phyloP scores from a whole-genome alignment of 2,113 vertebrate genomes.

The Gila orcuttii region DNA sequence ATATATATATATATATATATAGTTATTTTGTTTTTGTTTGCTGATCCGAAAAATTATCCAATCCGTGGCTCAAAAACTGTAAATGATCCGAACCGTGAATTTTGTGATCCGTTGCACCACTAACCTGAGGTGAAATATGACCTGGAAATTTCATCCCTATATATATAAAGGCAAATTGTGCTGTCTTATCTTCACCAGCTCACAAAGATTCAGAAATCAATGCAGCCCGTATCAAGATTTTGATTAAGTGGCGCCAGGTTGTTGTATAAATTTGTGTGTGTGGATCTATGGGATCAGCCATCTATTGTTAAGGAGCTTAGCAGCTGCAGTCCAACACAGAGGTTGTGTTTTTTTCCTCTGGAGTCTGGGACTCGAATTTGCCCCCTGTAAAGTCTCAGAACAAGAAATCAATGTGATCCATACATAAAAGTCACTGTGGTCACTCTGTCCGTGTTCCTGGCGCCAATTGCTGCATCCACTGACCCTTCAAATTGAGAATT shows the following conservation, averaged over 20 bases:
- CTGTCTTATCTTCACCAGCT: not conserved
- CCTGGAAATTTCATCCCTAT: not conserved
- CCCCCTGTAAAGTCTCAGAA: slow-evolving; percentile 50
- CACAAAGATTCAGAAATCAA: slow-evolving; percentile 5
- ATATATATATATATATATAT: too few relatives aligned
- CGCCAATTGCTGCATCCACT: not conserved
- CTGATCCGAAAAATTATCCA: too few relatives aligned
- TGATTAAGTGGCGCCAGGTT: slow-evolving; percentile 24
- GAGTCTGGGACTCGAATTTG: slow-evolving; percentile 61
- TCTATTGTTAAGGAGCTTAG: slow-evolving; percentile 26
- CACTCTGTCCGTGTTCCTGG: slow-evolving; percentile 7
- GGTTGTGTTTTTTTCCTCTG: not conserved
- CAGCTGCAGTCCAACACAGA: slow-evolving; percentile 44
- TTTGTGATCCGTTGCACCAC: too few relatives aligned
- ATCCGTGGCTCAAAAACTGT: too few relatives aligned
- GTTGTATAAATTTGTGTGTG: slow-evolving; percentile 13
- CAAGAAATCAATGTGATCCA: slow-evolving; percentile 60
- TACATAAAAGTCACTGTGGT: slow-evolving; percentile 6
- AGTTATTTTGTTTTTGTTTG: too few relatives aligned
- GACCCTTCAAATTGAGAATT: not conserved
- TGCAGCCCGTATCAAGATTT: slow-evolving; percentile 8
- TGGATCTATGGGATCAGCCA: slow-evolving; percentile 2
- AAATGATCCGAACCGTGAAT: too few relatives aligned
- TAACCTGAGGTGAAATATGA: not conserved
- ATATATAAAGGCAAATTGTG: not conserved